A percentile compares a stretch with the other conserved stretches of the same genome.
phyloP scores from a whole-genome alignment of 1,140 invertebrate species.

The Ceratina australensis region DNA sequence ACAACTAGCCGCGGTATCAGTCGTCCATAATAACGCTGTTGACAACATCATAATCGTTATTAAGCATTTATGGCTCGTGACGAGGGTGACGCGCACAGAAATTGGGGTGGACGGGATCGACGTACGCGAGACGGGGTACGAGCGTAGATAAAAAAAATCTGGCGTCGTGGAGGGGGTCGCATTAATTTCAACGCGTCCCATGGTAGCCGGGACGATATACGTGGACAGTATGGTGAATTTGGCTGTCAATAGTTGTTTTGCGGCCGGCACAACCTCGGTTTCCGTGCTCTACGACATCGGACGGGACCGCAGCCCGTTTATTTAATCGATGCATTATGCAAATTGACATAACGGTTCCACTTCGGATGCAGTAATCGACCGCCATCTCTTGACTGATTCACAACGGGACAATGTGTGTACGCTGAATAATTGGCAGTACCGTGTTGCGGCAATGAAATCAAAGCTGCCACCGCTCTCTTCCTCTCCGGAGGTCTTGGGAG shows the following conservation, averaged over 20 bases:
- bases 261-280: constrained; percentile 21
- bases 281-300: constrained; percentile 56
- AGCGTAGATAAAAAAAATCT: background rate
- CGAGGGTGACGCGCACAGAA: background rate
- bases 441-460: constrained; percentile 53
- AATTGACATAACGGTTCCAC: constrained; percentile 69
- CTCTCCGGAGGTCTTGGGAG: background rate
- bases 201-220: constrained; percentile 6
- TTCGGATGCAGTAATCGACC: constrained; percentile 68
- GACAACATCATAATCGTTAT: constrained; percentile 49
- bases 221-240: constrained; percentile 56
- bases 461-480: constrained; percentile 42
- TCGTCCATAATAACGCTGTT: constrained; percentile 40
- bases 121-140: too few relatives aligned
- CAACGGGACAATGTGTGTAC: constrained; percentile 60
- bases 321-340: constrained; percentile 72
- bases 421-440: constrained; percentile 62
- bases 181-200: constrained; percentile 56
- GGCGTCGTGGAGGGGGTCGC: background rate
- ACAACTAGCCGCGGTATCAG: constrained; percentile 35
- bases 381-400: constrained; percentile 63
- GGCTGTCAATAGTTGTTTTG: constrained; percentile 67
- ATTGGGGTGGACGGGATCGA: background rate
- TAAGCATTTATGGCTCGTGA: constrained; percentile 15
- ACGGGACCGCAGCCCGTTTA: constrained; percentile 60